These are phyloP conservation scores for Borostomias antarcticus DNA, from an alignment of 2,797 vertebrate species.

Conservation along the genomic window DNA sequence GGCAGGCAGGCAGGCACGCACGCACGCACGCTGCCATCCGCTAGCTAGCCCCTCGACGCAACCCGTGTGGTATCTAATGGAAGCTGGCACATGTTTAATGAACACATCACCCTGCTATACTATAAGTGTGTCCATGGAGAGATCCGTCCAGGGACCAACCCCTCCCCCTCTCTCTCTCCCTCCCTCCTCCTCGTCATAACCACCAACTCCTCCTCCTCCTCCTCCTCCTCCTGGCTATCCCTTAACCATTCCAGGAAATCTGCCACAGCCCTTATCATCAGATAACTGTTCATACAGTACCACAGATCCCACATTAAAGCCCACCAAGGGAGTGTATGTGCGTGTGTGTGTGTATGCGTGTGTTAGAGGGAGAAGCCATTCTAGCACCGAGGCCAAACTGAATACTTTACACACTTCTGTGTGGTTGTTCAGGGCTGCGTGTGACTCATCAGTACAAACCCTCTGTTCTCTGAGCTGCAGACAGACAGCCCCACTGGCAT, in stretches of 20 bases:
- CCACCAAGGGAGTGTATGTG: constrained; percentile 3
- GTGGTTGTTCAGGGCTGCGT: background rate
- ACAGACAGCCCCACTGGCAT: too few species aligned
- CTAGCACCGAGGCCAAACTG: too few species aligned
- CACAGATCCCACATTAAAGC: constrained; percentile 32
- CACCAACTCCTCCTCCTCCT: constrained; percentile 1
- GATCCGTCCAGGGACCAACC: constrained; percentile 18
- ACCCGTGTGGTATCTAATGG: constrained; percentile 28
- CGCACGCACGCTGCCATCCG: too few species aligned
- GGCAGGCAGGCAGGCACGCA: background rate
- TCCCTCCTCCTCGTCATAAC: background rate
- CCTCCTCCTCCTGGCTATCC: constrained; percentile 3
- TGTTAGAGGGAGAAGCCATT: background rate
- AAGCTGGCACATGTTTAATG: constrained; percentile 36
- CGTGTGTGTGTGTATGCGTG: constrained; percentile 9
- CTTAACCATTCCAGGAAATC: constrained; percentile 31
- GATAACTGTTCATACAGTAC: background rate
- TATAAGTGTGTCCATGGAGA: constrained; percentile 40
- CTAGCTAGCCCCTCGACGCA: too few species aligned
- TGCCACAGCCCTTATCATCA: constrained; percentile 29
- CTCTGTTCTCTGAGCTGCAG: too few species aligned
- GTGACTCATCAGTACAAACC: too few species aligned
- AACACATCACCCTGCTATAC: too few species aligned
- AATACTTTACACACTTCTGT: background rate
- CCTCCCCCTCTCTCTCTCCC: constrained; percentile 11